Conservation (phyloP, 1,140 invertebrate species). For the Coenobita brevimanus region DNA sequence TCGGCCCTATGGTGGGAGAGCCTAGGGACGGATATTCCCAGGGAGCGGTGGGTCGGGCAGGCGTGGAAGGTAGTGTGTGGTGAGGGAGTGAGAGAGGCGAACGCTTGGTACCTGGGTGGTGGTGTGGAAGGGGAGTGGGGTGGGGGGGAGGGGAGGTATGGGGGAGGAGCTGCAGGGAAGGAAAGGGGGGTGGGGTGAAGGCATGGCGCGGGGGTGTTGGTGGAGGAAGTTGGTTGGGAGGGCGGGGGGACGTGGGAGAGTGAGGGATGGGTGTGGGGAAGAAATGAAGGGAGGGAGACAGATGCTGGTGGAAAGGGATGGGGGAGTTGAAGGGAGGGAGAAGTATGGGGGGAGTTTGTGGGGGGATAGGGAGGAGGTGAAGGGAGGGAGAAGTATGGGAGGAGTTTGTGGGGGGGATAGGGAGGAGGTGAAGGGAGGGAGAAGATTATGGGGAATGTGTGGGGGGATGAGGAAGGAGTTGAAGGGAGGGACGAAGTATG, state of each 20-base stretch:
- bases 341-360: neutral
- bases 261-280: too few species aligned
- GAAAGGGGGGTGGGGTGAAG: neutral
- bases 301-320: slow-evolving; percentile 5
- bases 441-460: neutral
- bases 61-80: slow-evolving; percentile 40
- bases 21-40: slow-evolving; percentile 35
- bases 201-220: slow-evolving; percentile 18
- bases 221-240: neutral
- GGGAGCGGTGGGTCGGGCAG: slow-evolving; percentile 23
- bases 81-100: slow-evolving; percentile 37
- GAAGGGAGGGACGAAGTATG: neutral
- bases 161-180: too few species aligned
- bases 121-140: neutral
- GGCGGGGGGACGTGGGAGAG: neutral
- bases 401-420: slow-evolving; percentile 24
- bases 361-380: neutral
- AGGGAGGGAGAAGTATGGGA: neutral
- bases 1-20: slow-evolving; percentile 1
- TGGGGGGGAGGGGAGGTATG: neutral
- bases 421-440: slow-evolving; percentile 38
- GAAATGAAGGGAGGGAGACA: too few species aligned
- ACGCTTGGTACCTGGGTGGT: slow-evolving; percentile 24
- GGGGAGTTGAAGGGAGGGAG: slow-evolving; percentile 26
- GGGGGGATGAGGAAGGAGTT: neutral